Evolutionary conservation across 2,888 invertebrate species (phyloP).

Genomic region (Conops quadrifasciatus): DNA sequence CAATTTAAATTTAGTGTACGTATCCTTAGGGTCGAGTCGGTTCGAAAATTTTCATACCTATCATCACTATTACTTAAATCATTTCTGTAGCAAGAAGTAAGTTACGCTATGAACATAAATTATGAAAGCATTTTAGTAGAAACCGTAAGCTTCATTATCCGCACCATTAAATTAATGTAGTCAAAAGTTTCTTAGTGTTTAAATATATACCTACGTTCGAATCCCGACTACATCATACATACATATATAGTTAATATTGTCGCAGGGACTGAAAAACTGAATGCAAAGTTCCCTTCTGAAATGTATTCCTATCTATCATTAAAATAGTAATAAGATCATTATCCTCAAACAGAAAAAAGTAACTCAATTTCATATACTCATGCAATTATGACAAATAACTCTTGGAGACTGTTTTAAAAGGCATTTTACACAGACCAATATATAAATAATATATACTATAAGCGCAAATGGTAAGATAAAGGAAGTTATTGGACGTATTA

Average conservation of each 20-base stretch:
- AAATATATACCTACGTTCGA: not conserved
- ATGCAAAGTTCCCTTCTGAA: conserved; percentile 30
- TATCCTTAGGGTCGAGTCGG: no score
- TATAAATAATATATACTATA: conserved; percentile 12
- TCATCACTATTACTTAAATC: no score
- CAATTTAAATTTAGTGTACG: not conserved
- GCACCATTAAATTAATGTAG: conserved; percentile 1
- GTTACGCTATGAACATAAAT: no score
- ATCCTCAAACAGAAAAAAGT: not conserved
- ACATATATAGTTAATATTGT: conserved; percentile 8
- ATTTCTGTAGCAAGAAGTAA: no score
- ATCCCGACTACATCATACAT: not conserved
- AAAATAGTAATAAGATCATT: conserved; percentile 15
- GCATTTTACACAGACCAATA: conserved; percentile 17
- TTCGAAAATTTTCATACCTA: no score
- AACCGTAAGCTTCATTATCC: not conserved
- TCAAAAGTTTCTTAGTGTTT: not conserved
- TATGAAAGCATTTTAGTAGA: not conserved
- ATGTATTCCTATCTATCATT: conserved; percentile 24
- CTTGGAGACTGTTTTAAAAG: conserved; percentile 35
- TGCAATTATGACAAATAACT: conserved; percentile 40
- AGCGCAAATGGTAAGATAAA: conserved; percentile 7
- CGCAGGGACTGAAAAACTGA: conserved; percentile 13
- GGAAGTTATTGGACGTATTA: conserved; percentile 13
- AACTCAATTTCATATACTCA: conserved; percentile 27